A percentile compares a stretch with the other conserved stretches of the same genome.
Evolutionary conservation across 2,888 invertebrate genomes (phyloP).

Genomic region (Scaptomyza parva): DNA sequence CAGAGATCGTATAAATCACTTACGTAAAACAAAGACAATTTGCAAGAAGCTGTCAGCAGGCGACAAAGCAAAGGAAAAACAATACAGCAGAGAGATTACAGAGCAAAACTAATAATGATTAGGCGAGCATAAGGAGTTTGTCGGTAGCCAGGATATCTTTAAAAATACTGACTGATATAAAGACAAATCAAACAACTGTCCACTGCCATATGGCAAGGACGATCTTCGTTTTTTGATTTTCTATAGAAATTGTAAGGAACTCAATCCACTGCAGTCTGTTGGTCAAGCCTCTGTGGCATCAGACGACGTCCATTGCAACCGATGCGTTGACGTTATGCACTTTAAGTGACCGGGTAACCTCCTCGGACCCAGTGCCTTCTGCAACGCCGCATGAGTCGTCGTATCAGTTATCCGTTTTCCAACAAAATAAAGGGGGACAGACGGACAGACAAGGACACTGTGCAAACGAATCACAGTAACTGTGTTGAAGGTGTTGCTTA

Average conservation of each 20-base stretch:
- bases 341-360: conserved; percentile 56
- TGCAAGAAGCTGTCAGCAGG: conserved; percentile 53
- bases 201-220: conserved; percentile 60
- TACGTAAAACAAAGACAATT: conserved; percentile 56
- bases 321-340: conserved; percentile 40
- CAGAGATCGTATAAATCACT: conserved; percentile 50
- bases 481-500: conserved; percentile 69
- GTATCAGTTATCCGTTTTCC: conserved; percentile 30
- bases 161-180: conserved; percentile 16
- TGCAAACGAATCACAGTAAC: conserved; percentile 44
- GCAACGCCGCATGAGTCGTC: conserved; percentile 72
- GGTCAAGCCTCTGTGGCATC: conserved; percentile 67
- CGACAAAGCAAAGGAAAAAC: conserved; percentile 40
- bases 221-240: conserved; percentile 38
- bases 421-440: conserved; percentile 21
- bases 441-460: conserved; percentile 23
- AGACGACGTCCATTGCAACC: conserved; percentile 11
- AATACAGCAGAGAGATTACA: conserved; percentile 34
- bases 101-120: conserved; percentile 63
- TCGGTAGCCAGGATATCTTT: conserved; percentile 58
- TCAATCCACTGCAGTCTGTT: conserved; percentile 36
- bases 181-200: conserved; percentile 69
- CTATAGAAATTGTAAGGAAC: conserved; percentile 58
- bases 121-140: conserved; percentile 46
- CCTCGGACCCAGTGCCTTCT: conserved; percentile 52